Conservation (phyloP, 2,113 vertebrate species). For the Cromileptes altivelis region DNA sequence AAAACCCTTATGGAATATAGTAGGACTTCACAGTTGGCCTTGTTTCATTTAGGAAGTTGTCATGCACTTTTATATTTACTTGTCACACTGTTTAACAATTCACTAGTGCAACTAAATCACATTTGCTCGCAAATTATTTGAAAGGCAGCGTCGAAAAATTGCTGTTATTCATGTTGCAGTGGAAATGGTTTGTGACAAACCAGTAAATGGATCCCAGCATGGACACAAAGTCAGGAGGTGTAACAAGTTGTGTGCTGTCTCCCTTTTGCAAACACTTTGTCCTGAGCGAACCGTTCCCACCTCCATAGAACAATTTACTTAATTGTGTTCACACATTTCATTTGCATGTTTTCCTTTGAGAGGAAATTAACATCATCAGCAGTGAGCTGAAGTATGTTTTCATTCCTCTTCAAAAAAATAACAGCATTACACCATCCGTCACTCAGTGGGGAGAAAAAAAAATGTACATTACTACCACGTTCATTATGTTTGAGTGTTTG, state of each 20-base stretch:
- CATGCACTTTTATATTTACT: constrained; percentile 6
- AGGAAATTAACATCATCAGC: constrained; percentile 83
- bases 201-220: constrained; percentile 50
- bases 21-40: not conserved
- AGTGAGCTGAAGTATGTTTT: constrained; percentile 84
- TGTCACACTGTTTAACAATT: constrained; percentile 11
- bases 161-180: constrained; percentile 35
- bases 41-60: constrained; percentile 2
- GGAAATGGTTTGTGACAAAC: constrained; percentile 54
- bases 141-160: constrained; percentile 35
- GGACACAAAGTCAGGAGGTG: constrained; percentile 66
- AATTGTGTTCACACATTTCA: constrained; percentile 77
- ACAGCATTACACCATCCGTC: constrained; percentile 71
- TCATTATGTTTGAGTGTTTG: constrained; percentile 82
- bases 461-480: constrained; percentile 72
- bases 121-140: constrained; percentile 35
- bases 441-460: constrained; percentile 56
- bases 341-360: constrained; percentile 84
- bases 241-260: constrained; percentile 69
- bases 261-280: constrained; percentile 68
- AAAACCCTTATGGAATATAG: not conserved
- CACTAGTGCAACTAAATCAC: constrained; percentile 14
- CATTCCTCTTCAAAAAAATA: constrained; percentile 81
- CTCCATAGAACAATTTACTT: constrained; percentile 73
- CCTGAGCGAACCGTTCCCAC: constrained; percentile 68